Conservation (phyloP, 2,797 vertebrate genomes). For the Anguilla marmorata region DNA sequence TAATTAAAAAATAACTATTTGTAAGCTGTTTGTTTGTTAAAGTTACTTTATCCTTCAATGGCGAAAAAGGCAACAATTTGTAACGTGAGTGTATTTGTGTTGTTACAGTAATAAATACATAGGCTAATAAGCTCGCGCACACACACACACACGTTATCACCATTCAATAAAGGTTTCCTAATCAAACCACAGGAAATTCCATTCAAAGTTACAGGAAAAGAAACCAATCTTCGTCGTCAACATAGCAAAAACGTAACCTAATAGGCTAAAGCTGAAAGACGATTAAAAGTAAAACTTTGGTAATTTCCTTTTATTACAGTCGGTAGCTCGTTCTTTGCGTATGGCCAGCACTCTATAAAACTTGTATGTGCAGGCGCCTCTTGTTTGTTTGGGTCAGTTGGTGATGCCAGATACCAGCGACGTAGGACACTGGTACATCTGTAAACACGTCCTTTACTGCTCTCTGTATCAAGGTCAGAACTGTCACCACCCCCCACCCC, state of each 20-base stretch:
- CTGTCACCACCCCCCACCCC: not conserved
- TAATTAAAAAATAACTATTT: not conserved
- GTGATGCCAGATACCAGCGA: not conserved
- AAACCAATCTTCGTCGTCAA: not conserved
- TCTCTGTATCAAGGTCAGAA: constrained; percentile 26
- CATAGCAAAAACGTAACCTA: too few relatives aligned
- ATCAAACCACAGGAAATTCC: not conserved
- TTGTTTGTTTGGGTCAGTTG: not conserved
- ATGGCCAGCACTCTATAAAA: not conserved
- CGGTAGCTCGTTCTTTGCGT: not conserved
- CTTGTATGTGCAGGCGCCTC: not conserved
- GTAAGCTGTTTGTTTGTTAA: not conserved
- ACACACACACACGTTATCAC: not conserved
- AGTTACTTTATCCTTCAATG: not conserved
- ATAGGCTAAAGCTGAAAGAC: not conserved
- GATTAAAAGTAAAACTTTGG: not conserved
- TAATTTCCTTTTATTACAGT: not conserved
- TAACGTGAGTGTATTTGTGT: not conserved
- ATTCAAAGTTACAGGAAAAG: not conserved
- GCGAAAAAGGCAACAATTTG: not conserved
- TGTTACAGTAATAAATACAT: not conserved
- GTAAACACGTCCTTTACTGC: not conserved
- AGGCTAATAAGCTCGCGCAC: too few relatives aligned
- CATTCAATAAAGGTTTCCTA: not conserved
- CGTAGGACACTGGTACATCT: not conserved